Evolutionary conservation across 2,888 invertebrate genomes (phyloP), one percentile per base, ranked within the genome.

Genomic region (Drosophila affinis): DNA sequence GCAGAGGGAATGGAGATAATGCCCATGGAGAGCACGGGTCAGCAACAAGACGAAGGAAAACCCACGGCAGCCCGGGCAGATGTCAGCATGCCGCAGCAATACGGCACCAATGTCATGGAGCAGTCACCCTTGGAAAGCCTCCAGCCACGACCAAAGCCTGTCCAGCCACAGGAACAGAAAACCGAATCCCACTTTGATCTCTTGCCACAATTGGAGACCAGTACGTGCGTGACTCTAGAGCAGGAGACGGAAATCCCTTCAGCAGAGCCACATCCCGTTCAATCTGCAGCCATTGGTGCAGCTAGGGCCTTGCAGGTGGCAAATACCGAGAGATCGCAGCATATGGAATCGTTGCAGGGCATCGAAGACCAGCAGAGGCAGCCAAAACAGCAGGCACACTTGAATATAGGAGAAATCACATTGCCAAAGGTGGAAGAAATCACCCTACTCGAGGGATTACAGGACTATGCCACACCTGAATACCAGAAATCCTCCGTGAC

Each of bases 281-380:
- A 79, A 14, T 77, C 69, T 34, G 90, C 89, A 0, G 68, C 52
- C 3, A 14, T 81, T 3, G 67, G 72, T 44, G 57, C 81, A 6
- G 91, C 93, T 3, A 93, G 93, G 77, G 91, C 93, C 3, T 89
- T 95, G 1, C 92, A 94, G 48, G 94, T 94, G 1, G 91, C 94
- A 53, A 91, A 94, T 71, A 92, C 93, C 21, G 91, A 91, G 18
- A 94, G 95, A 84, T 93, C 93, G 75, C 94, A 95, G 91, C 91
- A 93, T 4, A 87, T 94, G 14, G 94, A 95, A 92, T 90, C 94
- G 76, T 76, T 96, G 2, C 45, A 79, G 4, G 62, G 71, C 1
- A 27, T 87, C 0, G 29, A 64, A 0, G 63, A 68, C 1, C 56
- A 73, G 9, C 17, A 56, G 0, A 39, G 39, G 2, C 44, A 63